phyloP scores from a whole-genome alignment of 1,140 invertebrate species.

The Diachasmimorpha longicaudata region DNA sequence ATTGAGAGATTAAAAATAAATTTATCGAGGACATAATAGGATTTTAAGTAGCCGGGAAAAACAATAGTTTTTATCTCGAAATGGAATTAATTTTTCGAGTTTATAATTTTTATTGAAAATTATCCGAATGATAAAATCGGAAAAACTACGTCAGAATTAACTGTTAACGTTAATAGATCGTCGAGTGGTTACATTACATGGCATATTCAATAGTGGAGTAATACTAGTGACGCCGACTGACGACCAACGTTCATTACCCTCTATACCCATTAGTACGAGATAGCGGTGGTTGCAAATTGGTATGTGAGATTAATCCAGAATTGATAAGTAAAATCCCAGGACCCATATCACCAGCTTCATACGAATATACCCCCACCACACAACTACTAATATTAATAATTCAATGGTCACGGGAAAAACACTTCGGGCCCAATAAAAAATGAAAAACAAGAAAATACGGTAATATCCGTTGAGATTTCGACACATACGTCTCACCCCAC shows the following conservation, averaged over 20 bases:
- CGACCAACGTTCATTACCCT: constrained; percentile 52
- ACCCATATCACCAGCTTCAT: not conserved
- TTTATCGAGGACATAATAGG: too few relatives aligned
- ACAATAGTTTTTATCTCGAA: too few relatives aligned
- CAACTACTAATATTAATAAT: constrained; percentile 1
- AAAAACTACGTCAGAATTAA: too few relatives aligned
- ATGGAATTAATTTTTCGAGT: too few relatives aligned
- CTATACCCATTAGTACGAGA: constrained; percentile 45
- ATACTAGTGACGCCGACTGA: constrained; percentile 27
- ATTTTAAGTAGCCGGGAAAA: too few relatives aligned
- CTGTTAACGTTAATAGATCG: not conserved
- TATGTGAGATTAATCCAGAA: constrained; percentile 48
- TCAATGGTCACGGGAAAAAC: not conserved
- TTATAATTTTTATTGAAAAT: too few relatives aligned
- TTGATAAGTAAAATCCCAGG: constrained; percentile 50
- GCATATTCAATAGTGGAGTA: not conserved
- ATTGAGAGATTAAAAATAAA: too few relatives aligned
- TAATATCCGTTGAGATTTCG: too few relatives aligned
- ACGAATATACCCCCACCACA: not conserved
- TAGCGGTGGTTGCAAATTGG: constrained; percentile 35
- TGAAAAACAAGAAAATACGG: too few relatives aligned
- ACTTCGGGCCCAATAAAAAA: not conserved
- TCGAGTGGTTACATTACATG: not conserved
- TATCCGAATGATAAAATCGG: too few relatives aligned
- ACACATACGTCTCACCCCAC: too few relatives aligned